phyloP scores from a whole-genome alignment of 2,888 invertebrate species.

The Epinotia ramella region DNA sequence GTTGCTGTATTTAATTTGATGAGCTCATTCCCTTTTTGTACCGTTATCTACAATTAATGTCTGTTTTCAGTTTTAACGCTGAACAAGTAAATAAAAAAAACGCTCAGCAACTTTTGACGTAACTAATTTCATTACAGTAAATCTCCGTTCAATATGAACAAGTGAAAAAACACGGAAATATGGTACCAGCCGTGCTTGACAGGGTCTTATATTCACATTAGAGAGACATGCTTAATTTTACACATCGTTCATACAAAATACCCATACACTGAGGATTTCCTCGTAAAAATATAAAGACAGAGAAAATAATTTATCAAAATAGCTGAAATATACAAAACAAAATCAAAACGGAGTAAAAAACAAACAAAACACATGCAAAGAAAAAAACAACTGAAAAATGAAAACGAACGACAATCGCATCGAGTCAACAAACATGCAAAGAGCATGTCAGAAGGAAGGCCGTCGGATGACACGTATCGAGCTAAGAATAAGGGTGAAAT shows the following conservation, averaged over 20 bases:
- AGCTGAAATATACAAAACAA: conserved; percentile 47
- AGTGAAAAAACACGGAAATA: background rate
- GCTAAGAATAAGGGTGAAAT: conserved; percentile 26
- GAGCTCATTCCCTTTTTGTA: background rate
- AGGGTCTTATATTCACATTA: background rate
- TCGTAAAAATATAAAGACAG: background rate
- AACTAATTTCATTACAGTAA: background rate
- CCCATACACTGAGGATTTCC: conserved; percentile 15
- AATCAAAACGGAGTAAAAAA: conserved; percentile 41
- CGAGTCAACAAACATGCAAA: conserved; percentile 39
- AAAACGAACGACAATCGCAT: conserved; percentile 24
- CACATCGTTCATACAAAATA: background rate
- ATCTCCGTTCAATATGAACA: background rate
- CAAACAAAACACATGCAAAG: conserved; percentile 44
- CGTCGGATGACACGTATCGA: conserved; percentile 24
- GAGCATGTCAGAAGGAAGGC: conserved; percentile 16
- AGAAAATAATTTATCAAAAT: background rate
- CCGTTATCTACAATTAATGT: background rate
- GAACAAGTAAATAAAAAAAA: background rate
- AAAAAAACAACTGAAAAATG: conserved; percentile 43
- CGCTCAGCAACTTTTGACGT: conserved; percentile 4
- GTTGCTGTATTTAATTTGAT: background rate
- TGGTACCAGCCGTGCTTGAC: background rate
- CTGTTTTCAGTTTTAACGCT: background rate
- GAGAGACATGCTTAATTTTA: background rate